Conservation (phyloP, 2,888 invertebrate species). For the Macrosoma leucophasiata region DNA sequence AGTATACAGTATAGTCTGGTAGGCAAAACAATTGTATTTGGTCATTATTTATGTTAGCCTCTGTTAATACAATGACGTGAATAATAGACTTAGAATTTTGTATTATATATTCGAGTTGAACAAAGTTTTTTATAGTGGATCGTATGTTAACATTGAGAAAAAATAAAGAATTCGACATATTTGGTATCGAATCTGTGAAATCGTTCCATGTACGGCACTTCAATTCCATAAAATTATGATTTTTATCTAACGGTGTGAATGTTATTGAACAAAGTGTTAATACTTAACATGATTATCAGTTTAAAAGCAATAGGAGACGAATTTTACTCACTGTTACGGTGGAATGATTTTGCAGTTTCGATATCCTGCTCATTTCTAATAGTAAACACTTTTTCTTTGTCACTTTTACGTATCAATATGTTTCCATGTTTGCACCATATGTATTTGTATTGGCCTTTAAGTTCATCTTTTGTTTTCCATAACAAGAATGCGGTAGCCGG, state of each 20-base stretch:
- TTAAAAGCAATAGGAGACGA: not conserved
- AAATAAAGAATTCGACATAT: not conserved
- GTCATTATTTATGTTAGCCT: slow-evolving; percentile 14
- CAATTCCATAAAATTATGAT: not conserved
- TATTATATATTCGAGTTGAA: slow-evolving; percentile 18
- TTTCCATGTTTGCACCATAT: slow-evolving; percentile 19
- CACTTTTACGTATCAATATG: slow-evolving; percentile 11
- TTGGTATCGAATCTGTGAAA: not conserved
- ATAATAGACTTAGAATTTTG: slow-evolving; percentile 2
- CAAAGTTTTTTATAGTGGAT: slow-evolving; percentile 13
- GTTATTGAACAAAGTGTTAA: too few relatives aligned
- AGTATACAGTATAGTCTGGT: slow-evolving; percentile 12
- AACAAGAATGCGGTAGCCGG: slow-evolving; percentile 12
- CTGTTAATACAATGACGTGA: slow-evolving; percentile 15
- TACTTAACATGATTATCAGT: not conserved
- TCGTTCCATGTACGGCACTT: slow-evolving; percentile 5
- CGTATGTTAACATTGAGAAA: slow-evolving; percentile 12
- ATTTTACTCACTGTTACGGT: not conserved
- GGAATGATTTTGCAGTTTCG: too few relatives aligned
- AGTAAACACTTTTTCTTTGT: slow-evolving; percentile 6
- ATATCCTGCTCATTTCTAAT: too few relatives aligned
- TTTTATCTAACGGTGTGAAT: not conserved
- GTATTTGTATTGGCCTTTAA: slow-evolving; percentile 13
- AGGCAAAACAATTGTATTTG: slow-evolving; percentile 7
- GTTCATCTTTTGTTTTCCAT: slow-evolving; percentile 12